A percentile compares a stretch with the other conserved stretches of the same genome.
phyloP scores from a whole-genome alignment of 1,140 invertebrate species.

The Cotesia glomerata region DNA sequence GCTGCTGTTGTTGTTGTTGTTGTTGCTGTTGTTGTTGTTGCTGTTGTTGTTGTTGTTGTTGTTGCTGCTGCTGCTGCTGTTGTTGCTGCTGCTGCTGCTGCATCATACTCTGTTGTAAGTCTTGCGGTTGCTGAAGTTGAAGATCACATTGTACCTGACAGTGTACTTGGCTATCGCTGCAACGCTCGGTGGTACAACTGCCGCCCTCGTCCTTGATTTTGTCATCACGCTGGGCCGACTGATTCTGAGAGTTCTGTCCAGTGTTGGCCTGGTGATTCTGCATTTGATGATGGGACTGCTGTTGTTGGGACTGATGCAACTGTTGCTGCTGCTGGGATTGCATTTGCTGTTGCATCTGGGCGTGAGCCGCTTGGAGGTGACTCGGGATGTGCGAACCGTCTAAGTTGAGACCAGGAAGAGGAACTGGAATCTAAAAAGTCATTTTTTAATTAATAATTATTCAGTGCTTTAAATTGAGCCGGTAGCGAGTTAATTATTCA shows the following conservation, averaged over 20 bases:
- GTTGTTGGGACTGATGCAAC: conserved; percentile 44
- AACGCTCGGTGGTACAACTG: conserved; percentile 56
- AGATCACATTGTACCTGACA: conserved; percentile 60
- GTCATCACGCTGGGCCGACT: conserved; percentile 51
- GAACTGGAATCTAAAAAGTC: conserved; percentile 55
- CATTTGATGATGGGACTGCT: conserved; percentile 56
- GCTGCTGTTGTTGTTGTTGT: conserved; percentile 52
- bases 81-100: conserved; percentile 57
- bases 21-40: conserved; percentile 42
- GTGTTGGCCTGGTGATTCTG: conserved; percentile 57
- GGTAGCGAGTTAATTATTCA: too few relatives aligned
- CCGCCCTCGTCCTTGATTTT: conserved; percentile 57
- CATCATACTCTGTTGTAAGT: conserved; percentile 59
- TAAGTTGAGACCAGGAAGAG: conserved; percentile 58
- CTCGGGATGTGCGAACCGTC: conserved; percentile 59
- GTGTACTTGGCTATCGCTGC: conserved; percentile 59
- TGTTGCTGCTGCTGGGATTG: conserved; percentile 58
- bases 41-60: conserved; percentile 52
- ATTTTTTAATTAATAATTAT: not conserved
- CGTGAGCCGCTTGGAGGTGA: conserved; percentile 59
- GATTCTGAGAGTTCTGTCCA: conserved; percentile 50
- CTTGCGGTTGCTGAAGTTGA: conserved; percentile 58
- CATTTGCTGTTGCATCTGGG: conserved; percentile 62
- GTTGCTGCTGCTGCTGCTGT: conserved; percentile 50
- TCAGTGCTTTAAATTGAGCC: too few relatives aligned